Evolutionary conservation across 1,140 invertebrate genomes (phyloP), one percentile per base, ranked within the genome.

Genomic region (Ostrea denselamellosa): DNA sequence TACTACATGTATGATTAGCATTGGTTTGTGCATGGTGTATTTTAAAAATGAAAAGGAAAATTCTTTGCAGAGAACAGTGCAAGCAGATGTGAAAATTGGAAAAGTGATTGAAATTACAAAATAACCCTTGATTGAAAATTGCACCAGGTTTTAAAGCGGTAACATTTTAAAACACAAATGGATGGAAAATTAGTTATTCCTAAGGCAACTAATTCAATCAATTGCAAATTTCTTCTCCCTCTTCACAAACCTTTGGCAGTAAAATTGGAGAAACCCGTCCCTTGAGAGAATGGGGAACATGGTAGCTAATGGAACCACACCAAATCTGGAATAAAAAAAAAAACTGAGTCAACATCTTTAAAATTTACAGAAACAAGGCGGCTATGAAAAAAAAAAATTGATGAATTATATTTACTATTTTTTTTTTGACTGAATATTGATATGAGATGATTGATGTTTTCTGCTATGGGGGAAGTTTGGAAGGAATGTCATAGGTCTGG

Each of bases 151-250:
- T 77, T 34, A 77, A 34, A 77, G 68, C 28, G 25, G 28, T 77
- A 77, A 34, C 68, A 77, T 77, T 77, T 77, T 77, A 77, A 77
- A 77, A 77, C 68, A 77, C 68, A 77, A 77, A 77, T 77, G 68
- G 68, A 77, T 77, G 68, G 68, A 77, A 77, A 77, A 77, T 77
- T 77, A 77, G 68, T 77, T 77, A 77, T 77, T 34, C 68, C 25
- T 77, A 8, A 77, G 68, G 58, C 25, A 77, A 25, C 68, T 77
- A 77, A 77, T 77, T 77, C 28, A 34, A 77, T 77, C 22, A 77
- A 25, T 25, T 34, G 28, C 8, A 77, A 25, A 77, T 22, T 77
- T 77, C 56, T 77, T 77, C 68, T 77, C 68, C 68, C 25, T 28
- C 14, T 25, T 77, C 68, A 10, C 25, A 77, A 77, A 77, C 68